Evolutionary conservation across 2,888 invertebrate genomes (phyloP).

Genomic region (Microctonus hyperodae): DNA sequence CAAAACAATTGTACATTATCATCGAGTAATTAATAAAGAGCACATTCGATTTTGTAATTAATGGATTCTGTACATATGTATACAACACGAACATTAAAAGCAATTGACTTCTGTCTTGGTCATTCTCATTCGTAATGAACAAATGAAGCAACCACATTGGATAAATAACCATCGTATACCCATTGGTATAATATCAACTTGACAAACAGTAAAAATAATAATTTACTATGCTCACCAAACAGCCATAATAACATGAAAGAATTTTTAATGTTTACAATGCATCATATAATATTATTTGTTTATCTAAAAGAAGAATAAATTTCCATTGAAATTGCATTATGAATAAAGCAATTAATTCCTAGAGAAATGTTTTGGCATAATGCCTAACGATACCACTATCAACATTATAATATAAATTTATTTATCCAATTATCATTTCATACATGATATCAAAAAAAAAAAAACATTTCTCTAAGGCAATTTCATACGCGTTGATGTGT

Average conservation of each 20-base stretch:
- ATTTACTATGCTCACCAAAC: not conserved
- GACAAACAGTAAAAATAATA: not conserved
- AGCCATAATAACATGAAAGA: not conserved
- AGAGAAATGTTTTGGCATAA: not conserved
- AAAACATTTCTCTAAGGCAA: not conserved
- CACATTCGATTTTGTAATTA: slow-evolving; percentile 7
- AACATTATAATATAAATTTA: not conserved
- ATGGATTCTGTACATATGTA: not conserved
- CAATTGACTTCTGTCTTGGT: not conserved
- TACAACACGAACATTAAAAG: not conserved
- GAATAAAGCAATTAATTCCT: not conserved
- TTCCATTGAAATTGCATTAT: not conserved
- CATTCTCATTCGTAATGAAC: not conserved
- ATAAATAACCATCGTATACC: not conserved
- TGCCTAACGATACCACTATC: not conserved
- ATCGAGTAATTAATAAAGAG: not conserved
- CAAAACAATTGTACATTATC: not conserved
- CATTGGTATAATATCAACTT: not conserved
- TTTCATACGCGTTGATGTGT: slow-evolving; percentile 4
- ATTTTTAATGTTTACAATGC: not conserved
- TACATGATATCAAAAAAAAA: not conserved
- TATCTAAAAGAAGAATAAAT: not conserved
- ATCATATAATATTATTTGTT: not conserved
- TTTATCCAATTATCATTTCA: not conserved
- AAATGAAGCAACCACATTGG: not conserved